These are phyloP conservation scores for Trachymyrmex cornetzi DNA, from an alignment of 1,140 invertebrate genomes.

Conservation along the genomic window DNA sequence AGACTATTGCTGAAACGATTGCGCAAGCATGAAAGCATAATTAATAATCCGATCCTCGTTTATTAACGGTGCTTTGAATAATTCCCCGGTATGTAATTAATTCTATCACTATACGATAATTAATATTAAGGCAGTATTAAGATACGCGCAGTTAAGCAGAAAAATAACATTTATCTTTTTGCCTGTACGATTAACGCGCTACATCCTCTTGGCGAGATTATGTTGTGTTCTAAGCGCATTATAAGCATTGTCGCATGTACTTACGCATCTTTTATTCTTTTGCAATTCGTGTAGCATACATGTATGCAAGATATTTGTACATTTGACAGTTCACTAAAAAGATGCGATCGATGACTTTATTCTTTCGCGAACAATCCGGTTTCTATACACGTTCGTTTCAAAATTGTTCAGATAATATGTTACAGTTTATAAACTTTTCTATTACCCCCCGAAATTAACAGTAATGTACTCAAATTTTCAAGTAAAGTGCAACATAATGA, in stretches of 20 bases:
- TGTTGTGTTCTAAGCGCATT: neutral
- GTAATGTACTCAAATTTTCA: neutral
- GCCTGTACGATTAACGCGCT: constrained; percentile 27
- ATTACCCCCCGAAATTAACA: neutral
- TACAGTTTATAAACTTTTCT: neutral
- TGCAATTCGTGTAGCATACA: neutral
- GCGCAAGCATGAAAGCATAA: constrained; percentile 23
- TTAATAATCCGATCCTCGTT: constrained; percentile 59
- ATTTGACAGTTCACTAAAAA: neutral
- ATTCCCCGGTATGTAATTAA: constrained; percentile 50
- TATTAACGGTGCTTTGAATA: constrained; percentile 44
- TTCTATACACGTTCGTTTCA: neutral
- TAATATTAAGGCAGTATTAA: constrained; percentile 47
- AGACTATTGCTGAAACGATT: constrained; percentile 43
- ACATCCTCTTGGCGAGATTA: constrained; percentile 15
- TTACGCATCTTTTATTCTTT: neutral
- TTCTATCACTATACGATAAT: constrained; percentile 50
- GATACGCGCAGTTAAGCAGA: constrained; percentile 32
- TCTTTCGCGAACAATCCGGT: neutral
- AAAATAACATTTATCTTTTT: constrained; percentile 59
- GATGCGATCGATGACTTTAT: neutral
- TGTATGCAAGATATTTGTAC: neutral
- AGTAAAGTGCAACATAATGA: neutral
- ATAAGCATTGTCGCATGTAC: neutral
- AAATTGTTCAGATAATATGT: neutral